Evolutionary conservation across 2,888 invertebrate species (phyloP).

Genomic region (Brachynemurus nebulosus): DNA sequence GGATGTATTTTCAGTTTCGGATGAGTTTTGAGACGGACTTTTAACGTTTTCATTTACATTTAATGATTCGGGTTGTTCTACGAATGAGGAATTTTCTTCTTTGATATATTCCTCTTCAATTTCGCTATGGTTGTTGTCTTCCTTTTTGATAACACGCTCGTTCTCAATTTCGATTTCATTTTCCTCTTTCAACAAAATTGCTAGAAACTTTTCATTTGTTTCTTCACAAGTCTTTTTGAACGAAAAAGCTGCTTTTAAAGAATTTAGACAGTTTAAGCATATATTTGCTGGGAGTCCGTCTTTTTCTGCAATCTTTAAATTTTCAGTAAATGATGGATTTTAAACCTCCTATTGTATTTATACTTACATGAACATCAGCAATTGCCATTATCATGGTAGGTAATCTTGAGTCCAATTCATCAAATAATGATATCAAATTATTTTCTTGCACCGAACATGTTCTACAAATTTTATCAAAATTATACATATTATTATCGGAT

Average conservation of each 20-base stretch:
- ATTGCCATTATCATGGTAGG: slow-evolving; percentile 1
- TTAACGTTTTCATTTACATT: no score
- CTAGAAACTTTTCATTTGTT: background rate
- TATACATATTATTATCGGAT: background rate
- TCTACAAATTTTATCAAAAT: background rate
- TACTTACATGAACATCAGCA: background rate
- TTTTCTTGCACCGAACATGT: background rate
- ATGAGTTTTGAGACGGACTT: no score
- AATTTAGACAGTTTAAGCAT: background rate
- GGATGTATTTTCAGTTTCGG: background rate
- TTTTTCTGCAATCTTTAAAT: slow-evolving; percentile 3
- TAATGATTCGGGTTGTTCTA: background rate
- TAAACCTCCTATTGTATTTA: background rate
- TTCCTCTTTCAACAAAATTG: background rate
- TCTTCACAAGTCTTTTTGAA: slow-evolving; percentile 2
- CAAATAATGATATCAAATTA: background rate
- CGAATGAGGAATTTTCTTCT: background rate
- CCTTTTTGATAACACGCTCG: background rate
- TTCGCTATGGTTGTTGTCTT: background rate
- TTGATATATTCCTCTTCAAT: background rate
- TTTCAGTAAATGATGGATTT: no score
- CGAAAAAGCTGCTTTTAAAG: background rate
- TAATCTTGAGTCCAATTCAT: background rate
- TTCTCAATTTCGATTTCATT: background rate
- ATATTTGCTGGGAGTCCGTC: background rate